Base-by-base conservation (phyloP, 2,113 vertebrate species). In the Cebus imitator region DNA sequence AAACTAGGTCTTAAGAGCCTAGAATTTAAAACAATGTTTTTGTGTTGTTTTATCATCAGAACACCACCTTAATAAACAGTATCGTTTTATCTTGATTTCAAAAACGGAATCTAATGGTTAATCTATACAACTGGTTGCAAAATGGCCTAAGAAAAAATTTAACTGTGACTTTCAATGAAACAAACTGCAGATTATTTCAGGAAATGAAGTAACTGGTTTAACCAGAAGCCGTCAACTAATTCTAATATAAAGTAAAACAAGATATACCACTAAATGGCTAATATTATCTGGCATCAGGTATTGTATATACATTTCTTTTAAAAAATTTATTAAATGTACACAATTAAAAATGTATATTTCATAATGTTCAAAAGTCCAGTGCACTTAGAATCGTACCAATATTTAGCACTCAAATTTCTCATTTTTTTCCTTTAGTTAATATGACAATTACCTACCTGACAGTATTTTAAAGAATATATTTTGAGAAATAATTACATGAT, bases 151-250 rank as follows among this genome's bases (percentile, higher is more conserved):
- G 43, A 94, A 81, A 1, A 80, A 84, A 94, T 87, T 52, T 1
- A 30, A 61, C 8, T 80, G 20, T 78, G 27, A 85, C 5, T 73
- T 68, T 84, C 27, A 92, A 61, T 75, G 16, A 91, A 80, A 93
- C 8, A 45, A 79, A 93, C 23, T 82, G 16, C 83, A 21, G 14
- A 43, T 96, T 83, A 82, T 86, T 85, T 97, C 79, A 83, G 20
- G 90, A 90, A 96, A 68, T 48, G 3, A 93, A 85, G 20, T 27
- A 45, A 45, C 52, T 86, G 11, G 35, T 91, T 93, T 64, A 68
- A 1, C 10, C 1, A 55, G 27, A 89, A 82, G 4, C 0, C 14
- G 7, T 82, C 58, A 55, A 5, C 35, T 72, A 4, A 66, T 50
- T 93, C 12, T 72, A 43, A 81, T 58, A 64, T 43, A 45, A 45